Evolutionary conservation across 1,140 invertebrate species (phyloP).

Genomic region (Pectinophora gossypiella): DNA sequence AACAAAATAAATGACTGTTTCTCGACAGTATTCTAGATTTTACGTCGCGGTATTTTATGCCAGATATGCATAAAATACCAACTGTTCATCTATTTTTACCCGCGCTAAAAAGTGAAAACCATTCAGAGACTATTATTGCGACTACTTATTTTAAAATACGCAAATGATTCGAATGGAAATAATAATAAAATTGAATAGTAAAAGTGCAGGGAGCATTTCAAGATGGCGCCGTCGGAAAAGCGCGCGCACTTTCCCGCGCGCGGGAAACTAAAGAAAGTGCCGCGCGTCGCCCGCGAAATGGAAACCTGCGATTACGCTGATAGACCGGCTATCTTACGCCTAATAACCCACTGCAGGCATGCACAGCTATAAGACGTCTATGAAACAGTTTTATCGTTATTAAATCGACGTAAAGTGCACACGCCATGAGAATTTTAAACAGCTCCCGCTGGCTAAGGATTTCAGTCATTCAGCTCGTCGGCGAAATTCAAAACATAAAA

Average conservation of each 20-base stretch:
- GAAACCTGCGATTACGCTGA: constrained; percentile 65
- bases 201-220: constrained; percentile 25
- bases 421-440: neutral
- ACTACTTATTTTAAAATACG: too few species aligned
- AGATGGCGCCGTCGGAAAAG: constrained; percentile 69
- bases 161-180: neutral
- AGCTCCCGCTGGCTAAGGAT: neutral
- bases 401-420: neutral
- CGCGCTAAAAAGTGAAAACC: too few species aligned
- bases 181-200: neutral
- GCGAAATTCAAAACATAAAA: neutral
- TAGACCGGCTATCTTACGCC: constrained; percentile 54
- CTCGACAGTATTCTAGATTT: too few species aligned
- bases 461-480: neutral
- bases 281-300: constrained; percentile 67
- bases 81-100: too few species aligned
- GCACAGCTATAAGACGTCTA: neutral
- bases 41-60: too few species aligned
- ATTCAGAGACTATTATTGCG: too few species aligned
- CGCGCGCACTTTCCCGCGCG: constrained; percentile 66
- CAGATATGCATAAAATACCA: too few species aligned
- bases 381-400: neutral
- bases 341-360: constrained; percentile 36
- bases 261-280: constrained; percentile 65
- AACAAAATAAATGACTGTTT: too few species aligned